Evolutionary conservation across 2,113 vertebrate genomes (phyloP).

Genomic region (Thalassoma bifasciatum): DNA sequence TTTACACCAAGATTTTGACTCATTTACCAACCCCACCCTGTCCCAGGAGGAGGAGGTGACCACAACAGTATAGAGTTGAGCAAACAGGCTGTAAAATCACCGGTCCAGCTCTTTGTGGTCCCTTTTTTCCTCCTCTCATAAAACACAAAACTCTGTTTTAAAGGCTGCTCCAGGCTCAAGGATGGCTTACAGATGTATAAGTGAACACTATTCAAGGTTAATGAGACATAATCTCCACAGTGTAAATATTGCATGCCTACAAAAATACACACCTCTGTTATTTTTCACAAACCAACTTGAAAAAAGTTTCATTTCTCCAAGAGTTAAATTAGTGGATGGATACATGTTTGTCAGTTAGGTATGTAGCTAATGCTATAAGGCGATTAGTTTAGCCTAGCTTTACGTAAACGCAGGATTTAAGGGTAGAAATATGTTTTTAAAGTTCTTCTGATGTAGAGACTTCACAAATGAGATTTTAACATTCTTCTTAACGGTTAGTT

Average conservation of each 20-base stretch:
- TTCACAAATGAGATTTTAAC: not conserved
- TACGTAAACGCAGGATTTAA: not conserved
- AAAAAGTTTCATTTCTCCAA: not conserved
- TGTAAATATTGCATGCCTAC: constrained; percentile 69
- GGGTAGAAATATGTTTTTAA: not conserved
- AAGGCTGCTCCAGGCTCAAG: constrained; percentile 59
- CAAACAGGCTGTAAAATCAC: constrained; percentile 68
- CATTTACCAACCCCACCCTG: not conserved
- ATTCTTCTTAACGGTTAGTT: not conserved
- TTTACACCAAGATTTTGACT: not conserved
- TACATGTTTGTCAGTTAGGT: not conserved
- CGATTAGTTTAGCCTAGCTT: not conserved
- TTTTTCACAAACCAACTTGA: not conserved
- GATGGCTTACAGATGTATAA: constrained; percentile 76
- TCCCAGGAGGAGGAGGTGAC: constrained; percentile 43
- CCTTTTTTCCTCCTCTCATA: constrained; percentile 57
- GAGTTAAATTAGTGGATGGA: not conserved
- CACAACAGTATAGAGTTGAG: constrained; percentile 62
- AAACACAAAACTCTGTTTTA: constrained; percentile 67
- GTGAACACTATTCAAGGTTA: constrained; percentile 24
- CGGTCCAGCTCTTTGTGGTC: constrained; percentile 47
- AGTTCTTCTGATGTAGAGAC: not conserved
- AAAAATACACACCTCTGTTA: constrained; percentile 43
- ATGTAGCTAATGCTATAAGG: not conserved
- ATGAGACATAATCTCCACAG: constrained; percentile 58